Conservation (phyloP, 2,113 vertebrate species). For the Ceyx margarethae region DNA sequence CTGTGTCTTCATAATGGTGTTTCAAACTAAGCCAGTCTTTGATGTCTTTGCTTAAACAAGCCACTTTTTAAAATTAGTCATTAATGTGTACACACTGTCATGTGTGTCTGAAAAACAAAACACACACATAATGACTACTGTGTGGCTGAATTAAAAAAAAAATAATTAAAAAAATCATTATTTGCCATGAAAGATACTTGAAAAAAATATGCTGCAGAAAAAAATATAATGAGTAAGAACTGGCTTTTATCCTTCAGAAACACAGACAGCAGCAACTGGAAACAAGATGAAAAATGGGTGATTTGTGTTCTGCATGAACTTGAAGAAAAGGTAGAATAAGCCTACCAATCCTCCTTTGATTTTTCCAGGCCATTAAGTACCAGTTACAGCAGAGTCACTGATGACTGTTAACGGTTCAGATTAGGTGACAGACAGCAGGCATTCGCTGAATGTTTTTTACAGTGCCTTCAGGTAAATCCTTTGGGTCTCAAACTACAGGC, state of each 20-base stretch:
- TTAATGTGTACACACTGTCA: neutral
- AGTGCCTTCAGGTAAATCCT: slow-evolving; percentile 28
- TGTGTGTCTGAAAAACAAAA: neutral
- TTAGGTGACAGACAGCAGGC: neutral
- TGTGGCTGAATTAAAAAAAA: neutral
- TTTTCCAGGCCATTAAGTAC: slow-evolving; percentile 38
- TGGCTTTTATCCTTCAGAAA: neutral
- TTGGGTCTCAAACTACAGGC: neutral
- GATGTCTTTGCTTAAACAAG: neutral
- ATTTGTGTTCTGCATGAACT: neutral
- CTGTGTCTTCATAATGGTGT: neutral
- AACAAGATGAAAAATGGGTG: neutral
- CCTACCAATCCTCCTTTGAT: neutral
- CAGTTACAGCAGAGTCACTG: neutral
- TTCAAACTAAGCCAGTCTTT: neutral
- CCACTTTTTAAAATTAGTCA: neutral
- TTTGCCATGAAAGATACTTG: neutral
- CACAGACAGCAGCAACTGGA: neutral
- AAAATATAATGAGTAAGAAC: neutral
- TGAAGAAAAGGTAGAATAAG: neutral
- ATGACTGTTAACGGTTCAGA: neutral
- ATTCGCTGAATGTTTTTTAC: neutral
- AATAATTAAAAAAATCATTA: neutral
- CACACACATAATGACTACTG: neutral
- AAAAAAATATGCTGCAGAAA: neutral